Evolutionary conservation across 2,888 invertebrate genomes (phyloP), one percentile per base, ranked within the genome.

Genomic region (Drosophila yooni): DNA sequence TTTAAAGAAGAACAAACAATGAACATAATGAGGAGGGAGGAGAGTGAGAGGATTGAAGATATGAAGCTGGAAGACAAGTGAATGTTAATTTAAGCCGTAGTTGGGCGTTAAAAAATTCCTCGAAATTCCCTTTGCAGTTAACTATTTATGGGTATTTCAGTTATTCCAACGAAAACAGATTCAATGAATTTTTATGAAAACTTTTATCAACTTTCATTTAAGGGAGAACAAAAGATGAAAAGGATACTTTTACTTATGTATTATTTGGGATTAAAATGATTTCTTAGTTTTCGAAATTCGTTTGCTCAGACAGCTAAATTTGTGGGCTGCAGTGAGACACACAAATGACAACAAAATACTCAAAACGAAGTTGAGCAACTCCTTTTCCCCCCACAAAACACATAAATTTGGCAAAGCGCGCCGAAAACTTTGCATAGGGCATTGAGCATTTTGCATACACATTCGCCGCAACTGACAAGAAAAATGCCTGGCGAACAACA

Each of bases 401-500:
- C 68, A 76, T 76, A 76, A 68, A 76, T 76, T 77, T 71, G 60
- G 11, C n/a, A 72, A 69, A 57, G 53, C 46, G 29, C 51, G 54
- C 25, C 34, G 34, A 33, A 51, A 79, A 79, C 74, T 81, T 81
- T 83, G 27, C 21, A 15, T 61, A 38, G 66, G 53, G 51, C 50
- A 61, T 65, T 50, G 69, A 21, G 61, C 69, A 69, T 34, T 70
- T 70, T 46, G 62, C 57, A 61, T 66, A 76, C 76, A 67, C 52
- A 25, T 46, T 80, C 56, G 54, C 64, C 68, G 50, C 69, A 62
- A 68, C 63, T 79, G 75, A 70, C 54, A 69, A 62, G 76, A 76
- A 68, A 86, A 86, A 86, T 76, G 66, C 76, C 77, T 68, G 71
- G 71, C 75, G 36, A 67, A 80, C 77, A 79, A 76, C 76, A 86